Evolutionary conservation across 2,797 vertebrate species (phyloP).

Genomic region (Hapalemur alaotrensis): DNA sequence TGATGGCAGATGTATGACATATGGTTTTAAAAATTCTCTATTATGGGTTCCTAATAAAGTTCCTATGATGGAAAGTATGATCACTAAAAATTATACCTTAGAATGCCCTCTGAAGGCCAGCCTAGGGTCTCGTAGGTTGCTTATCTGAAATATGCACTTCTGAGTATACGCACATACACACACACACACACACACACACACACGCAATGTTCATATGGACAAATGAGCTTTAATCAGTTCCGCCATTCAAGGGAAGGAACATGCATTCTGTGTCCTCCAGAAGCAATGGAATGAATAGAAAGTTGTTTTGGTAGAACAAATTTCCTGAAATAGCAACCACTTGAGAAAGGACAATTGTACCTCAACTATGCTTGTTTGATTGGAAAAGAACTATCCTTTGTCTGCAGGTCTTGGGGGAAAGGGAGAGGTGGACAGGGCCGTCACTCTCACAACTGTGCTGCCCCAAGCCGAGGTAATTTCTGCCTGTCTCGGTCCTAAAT

Average conservation of each 20-base stretch:
- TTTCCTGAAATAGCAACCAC: not conserved
- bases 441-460: rapidly evolving
- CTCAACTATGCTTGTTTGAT: not conserved
- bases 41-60: not conserved
- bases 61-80: not conserved
- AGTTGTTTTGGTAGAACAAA: not conserved
- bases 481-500: not conserved
- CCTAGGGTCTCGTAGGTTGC: not conserved
- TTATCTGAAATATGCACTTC: not conserved
- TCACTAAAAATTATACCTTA: not conserved
- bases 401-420: too few species aligned
- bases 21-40: not conserved
- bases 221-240: not conserved
- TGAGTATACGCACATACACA: too few species aligned
- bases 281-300: too few species aligned
- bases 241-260: not conserved
- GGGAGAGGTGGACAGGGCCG: not conserved
- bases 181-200: too few species aligned
- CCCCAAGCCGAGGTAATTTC: not conserved
- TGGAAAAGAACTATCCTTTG: not conserved
- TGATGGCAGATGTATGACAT: not conserved
- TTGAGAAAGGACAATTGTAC: not conserved
- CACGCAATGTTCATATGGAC: not conserved
- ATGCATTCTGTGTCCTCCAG: rapidly evolving
- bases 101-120: not conserved